phyloP scores from a whole-genome alignment of 2,888 invertebrate species.

The Ariolimax columbianus region DNA sequence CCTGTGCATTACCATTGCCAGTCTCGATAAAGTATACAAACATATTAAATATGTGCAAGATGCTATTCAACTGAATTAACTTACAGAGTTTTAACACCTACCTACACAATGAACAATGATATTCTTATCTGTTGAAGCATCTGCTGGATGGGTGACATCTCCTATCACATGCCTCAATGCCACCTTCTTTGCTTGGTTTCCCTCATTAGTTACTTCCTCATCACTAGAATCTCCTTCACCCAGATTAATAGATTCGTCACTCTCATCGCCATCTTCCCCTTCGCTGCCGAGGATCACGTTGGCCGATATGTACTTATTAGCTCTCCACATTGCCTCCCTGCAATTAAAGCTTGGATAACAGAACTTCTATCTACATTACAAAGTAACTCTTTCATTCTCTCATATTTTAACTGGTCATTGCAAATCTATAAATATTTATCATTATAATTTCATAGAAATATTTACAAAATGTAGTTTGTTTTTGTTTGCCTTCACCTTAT shows the following conservation, averaged over 20 bases:
- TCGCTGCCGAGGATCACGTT: conserved; percentile 66
- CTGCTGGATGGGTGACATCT: conserved; percentile 77
- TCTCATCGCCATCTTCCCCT: conserved; percentile 59
- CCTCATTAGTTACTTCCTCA: not conserved
- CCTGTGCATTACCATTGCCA: too few species aligned
- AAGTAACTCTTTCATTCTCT: too few species aligned
- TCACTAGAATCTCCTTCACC: conserved; percentile 29
- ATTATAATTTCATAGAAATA: too few species aligned
- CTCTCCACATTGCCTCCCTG: conserved; percentile 73
- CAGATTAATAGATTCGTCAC: conserved; percentile 47
- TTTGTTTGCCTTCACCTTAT: too few species aligned
- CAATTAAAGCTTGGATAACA: not conserved
- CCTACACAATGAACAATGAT: conserved; percentile 78
- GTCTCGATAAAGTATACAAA: too few species aligned
- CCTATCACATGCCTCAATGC: conserved; percentile 77
- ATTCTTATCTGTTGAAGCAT: conserved; percentile 43
- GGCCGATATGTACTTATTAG: conserved; percentile 68
- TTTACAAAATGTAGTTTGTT: too few species aligned
- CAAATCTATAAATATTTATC: too few species aligned
- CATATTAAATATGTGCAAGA: too few species aligned
- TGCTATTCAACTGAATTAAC: not conserved
- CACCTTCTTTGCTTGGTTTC: conserved; percentile 52
- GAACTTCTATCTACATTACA: not conserved
- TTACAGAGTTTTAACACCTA: conserved; percentile 54
- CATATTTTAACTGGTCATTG: too few species aligned